Conservation (phyloP, 2,888 invertebrate genomes). For the Drosophila anomalata region DNA sequence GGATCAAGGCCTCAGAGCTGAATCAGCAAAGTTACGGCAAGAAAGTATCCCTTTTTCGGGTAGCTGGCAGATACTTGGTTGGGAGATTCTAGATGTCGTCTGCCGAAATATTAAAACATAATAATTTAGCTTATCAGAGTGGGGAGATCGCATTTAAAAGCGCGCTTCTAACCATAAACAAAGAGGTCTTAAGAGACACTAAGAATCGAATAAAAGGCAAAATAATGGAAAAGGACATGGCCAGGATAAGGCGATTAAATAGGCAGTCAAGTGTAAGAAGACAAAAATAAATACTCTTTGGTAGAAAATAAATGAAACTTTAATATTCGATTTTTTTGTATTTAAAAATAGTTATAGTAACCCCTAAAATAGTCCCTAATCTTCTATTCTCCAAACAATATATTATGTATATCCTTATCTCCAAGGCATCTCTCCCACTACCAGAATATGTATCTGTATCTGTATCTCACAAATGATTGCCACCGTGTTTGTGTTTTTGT, state of each 20-base stretch:
- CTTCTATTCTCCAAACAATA: background rate
- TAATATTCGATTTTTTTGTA: no score
- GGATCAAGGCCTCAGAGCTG: conserved; percentile 51
- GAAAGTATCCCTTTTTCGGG: background rate
- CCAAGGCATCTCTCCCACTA: no score
- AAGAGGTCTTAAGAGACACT: conserved; percentile 12
- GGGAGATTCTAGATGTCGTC: conserved; percentile 27
- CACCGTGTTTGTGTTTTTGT: conserved; percentile 78
- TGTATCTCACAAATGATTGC: conserved; percentile 7
- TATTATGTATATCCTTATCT: background rate
- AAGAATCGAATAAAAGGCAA: conserved; percentile 1
- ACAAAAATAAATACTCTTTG: background rate
- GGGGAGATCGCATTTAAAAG: conserved; percentile 76
- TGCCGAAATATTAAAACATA: conserved; percentile 77
- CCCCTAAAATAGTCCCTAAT: background rate
- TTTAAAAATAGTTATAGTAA: no score
- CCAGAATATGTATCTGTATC: background rate
- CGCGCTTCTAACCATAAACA: conserved; percentile 45
- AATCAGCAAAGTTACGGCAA: conserved; percentile 52
- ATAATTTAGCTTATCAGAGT: conserved; percentile 72
- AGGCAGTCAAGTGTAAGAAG: conserved; percentile 38
- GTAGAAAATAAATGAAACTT: background rate
- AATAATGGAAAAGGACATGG: conserved; percentile 20
- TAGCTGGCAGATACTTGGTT: background rate
- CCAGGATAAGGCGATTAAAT: background rate